Conservation (phyloP, 2,797 vertebrate genomes). For the Nyctalus aviator region DNA sequence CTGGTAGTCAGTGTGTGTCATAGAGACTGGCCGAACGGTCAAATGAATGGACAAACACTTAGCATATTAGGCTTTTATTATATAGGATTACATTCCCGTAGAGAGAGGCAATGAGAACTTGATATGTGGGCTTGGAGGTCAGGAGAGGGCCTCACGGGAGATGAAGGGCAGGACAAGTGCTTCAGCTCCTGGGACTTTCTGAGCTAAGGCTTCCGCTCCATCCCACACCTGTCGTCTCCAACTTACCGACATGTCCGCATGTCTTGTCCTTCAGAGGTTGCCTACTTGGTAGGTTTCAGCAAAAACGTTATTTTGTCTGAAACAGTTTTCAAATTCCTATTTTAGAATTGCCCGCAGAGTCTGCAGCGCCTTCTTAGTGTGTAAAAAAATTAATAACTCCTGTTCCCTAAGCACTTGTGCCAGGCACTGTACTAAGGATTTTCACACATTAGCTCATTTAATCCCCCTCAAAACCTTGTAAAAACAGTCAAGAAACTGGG, state of each 20-base stretch:
- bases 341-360: constrained; percentile 17
- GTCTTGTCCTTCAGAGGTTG: neutral
- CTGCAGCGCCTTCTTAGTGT: neutral
- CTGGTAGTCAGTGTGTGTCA: no score
- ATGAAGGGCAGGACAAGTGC: neutral
- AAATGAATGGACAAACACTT: neutral
- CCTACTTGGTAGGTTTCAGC: neutral
- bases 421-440: neutral
- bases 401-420: neutral
- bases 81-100: neutral
- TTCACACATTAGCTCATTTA: neutral
- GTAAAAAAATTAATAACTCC: constrained; percentile 42
- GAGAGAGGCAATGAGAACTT: neutral
- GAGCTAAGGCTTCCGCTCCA: neutral
- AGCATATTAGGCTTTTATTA: neutral
- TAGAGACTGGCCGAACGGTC: no score
- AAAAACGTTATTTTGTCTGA: neutral
- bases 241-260: neutral
- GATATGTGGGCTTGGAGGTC: neutral
- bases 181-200: neutral
- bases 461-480: neutral
- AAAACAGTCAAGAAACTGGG: neutral
- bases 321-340: constrained; percentile 9
- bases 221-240: neutral
- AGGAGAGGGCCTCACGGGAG: neutral